A percentile compares a stretch with the other conserved stretches of the same genome.
Conservation (phyloP, 2,797 vertebrate genomes). For the Ctenopoma multispine region DNA sequence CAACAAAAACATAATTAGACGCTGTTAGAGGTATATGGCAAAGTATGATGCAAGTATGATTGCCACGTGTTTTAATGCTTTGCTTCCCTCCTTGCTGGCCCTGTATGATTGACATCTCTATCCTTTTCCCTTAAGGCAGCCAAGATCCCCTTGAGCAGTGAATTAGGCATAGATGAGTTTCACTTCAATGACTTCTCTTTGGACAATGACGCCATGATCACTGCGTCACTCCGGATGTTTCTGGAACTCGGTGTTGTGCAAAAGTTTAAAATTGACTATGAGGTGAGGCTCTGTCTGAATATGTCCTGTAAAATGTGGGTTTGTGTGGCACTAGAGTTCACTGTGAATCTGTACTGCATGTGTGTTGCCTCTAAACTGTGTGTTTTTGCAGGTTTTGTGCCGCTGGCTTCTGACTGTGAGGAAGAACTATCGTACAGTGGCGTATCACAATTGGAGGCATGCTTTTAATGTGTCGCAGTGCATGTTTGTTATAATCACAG, state of each 20-base stretch:
- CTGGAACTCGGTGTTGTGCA: slow-evolving; percentile 85
- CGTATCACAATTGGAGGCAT: slow-evolving; percentile 88
- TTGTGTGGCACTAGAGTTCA: background rate
- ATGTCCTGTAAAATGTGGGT: background rate
- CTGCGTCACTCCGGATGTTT: slow-evolving; percentile 87
- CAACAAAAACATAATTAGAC: slow-evolving; percentile 15
- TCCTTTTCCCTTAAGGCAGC: slow-evolving; percentile 79
- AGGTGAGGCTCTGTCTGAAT: slow-evolving; percentile 74
- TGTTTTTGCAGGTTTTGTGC: slow-evolving; percentile 80
- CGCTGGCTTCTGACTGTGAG: slow-evolving; percentile 88
- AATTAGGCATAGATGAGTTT: slow-evolving; percentile 86
- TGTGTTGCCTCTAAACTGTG: background rate
- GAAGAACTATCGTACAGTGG: slow-evolving; percentile 87
- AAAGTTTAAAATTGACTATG: slow-evolving; percentile 89
- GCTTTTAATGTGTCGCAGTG: slow-evolving; percentile 88
- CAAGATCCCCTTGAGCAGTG: slow-evolving; percentile 85
- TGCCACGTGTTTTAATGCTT: slow-evolving; percentile 1
- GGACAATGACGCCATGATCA: slow-evolving; percentile 88
- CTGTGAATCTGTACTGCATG: background rate
- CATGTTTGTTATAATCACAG: slow-evolving; percentile 87
- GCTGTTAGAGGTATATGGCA: background rate
- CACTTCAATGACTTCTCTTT: slow-evolving; percentile 88
- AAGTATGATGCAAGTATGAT: background rate
- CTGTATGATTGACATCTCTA: slow-evolving; percentile 52
- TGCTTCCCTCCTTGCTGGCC: background rate